Evolutionary conservation across 2,797 vertebrate genomes (phyloP).

Genomic region (Parambassis ranga): DNA sequence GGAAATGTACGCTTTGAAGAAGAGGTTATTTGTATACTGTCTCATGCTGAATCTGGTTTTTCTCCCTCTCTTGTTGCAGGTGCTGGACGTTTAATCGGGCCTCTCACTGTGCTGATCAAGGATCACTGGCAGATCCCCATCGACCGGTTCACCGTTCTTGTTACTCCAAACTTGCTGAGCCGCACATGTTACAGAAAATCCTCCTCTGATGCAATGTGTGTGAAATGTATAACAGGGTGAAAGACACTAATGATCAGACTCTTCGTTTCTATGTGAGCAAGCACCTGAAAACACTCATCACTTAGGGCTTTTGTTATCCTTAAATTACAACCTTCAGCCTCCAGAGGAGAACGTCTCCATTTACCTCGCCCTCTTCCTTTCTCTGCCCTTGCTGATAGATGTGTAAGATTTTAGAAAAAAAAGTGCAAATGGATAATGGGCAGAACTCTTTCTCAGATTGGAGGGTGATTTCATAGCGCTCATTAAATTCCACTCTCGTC

Average conservation of each 20-base stretch:
- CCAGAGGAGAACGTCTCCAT: conserved; percentile 17
- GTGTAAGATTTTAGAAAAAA: conserved; percentile 26
- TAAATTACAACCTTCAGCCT: conserved; percentile 24
- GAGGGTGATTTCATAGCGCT: conserved; percentile 50
- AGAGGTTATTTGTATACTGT: conserved; percentile 42
- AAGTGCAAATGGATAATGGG: conserved; percentile 45
- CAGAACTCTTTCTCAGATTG: conserved; percentile 40
- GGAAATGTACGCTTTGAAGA: conserved; percentile 34
- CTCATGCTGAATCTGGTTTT: conserved; percentile 13
- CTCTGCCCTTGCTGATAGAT: conserved; percentile 24
- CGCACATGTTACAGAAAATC: conserved; percentile 45
- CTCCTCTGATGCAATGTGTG: conserved; percentile 61
- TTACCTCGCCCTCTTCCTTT: conserved; percentile 4
- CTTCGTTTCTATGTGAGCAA: conserved; percentile 19
- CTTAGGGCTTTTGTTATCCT: conserved; percentile 16
- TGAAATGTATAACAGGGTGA: conserved; percentile 55
- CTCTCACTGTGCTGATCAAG: conserved; percentile 34
- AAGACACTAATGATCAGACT: conserved; percentile 27
- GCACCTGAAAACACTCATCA: conserved; percentile 13
- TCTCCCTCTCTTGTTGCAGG: conserved; percentile 10
- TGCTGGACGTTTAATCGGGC: conserved; percentile 34
- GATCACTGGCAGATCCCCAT: conserved; percentile 39
- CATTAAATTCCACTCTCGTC: conserved; percentile 58
- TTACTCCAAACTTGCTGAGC: conserved; percentile 37
- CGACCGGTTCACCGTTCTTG: conserved; percentile 22